Conservation (phyloP, 2,113 vertebrate species). For the Eulemur macaco region DNA sequence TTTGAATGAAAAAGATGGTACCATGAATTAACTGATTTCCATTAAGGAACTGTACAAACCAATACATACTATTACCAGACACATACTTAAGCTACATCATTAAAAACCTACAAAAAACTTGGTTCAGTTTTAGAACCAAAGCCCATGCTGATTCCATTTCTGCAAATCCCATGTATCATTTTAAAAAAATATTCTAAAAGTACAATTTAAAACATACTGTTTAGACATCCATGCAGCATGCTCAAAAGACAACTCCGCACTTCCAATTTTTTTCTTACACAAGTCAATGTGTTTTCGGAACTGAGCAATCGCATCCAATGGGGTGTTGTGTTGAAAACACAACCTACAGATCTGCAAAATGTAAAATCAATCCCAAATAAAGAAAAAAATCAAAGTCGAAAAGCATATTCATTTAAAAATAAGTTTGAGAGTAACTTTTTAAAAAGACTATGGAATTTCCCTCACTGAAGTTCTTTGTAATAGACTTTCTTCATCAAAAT, state of each 20-base stretch:
- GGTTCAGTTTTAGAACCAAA: not conserved
- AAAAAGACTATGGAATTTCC: not conserved
- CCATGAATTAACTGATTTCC: not conserved
- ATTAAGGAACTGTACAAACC: not conserved
- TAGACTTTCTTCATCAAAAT: not conserved
- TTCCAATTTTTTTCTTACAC: conserved; percentile 98
- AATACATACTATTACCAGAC: not conserved
- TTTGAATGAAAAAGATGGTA: not conserved
- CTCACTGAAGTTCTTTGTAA: not conserved
- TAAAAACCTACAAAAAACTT: conserved; percentile 35
- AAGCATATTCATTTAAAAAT: not conserved
- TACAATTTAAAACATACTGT: conserved; percentile 89
- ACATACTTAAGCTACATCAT: not conserved
- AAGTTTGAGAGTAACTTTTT: not conserved
- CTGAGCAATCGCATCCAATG: conserved; percentile 96
- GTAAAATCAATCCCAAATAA: not conserved
- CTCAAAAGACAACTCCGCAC: conserved; percentile 96
- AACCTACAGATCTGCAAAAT: conserved; percentile 93
- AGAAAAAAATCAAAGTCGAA: not conserved
- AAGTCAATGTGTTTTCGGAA: conserved; percentile 98
- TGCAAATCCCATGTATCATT: not conserved
- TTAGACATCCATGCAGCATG: conserved; percentile 99
- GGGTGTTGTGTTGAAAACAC: conserved; percentile 98
- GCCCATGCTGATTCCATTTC: not conserved
- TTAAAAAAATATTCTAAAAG: not conserved